Evolutionary conservation across 2,797 vertebrate genomes (phyloP).

Genomic region (Lagocephalus sceleratus): DNA sequence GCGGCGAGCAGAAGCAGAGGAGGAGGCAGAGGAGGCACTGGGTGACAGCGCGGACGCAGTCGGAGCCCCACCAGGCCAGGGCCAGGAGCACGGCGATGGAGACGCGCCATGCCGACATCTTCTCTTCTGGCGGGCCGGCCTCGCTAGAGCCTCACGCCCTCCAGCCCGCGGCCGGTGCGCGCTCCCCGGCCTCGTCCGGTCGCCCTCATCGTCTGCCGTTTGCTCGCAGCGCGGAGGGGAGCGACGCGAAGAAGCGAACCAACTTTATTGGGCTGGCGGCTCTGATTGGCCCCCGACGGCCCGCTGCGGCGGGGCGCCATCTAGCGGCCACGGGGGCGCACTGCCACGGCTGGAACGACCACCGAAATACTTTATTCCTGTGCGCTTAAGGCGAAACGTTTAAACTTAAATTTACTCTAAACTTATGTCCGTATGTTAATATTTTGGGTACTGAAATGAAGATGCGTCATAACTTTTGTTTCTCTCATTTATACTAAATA

Average conservation of each 20-base stretch:
- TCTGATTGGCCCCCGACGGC: slow-evolving; percentile 58
- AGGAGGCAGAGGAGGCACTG: slow-evolving; percentile 52
- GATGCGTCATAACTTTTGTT: too few relatives aligned
- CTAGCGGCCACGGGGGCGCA: slow-evolving; percentile 35
- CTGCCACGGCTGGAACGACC: too few relatives aligned
- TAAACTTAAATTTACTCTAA: too few relatives aligned
- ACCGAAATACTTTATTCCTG: too few relatives aligned
- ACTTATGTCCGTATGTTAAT: too few relatives aligned
- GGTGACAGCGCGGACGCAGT: slow-evolving; percentile 47
- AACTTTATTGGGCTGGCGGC: slow-evolving; percentile 33
- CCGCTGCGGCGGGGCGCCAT: slow-evolving; percentile 36
- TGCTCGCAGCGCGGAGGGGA: background rate
- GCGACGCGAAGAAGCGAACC: background rate
- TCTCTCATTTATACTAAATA: too few relatives aligned
- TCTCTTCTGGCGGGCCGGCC: slow-evolving; percentile 9
- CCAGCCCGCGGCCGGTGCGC: background rate
- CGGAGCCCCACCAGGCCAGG: slow-evolving; percentile 67
- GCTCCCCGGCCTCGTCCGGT: background rate
- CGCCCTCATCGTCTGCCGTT: slow-evolving; percentile 24
- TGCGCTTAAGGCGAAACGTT: too few relatives aligned
- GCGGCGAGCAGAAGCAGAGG: slow-evolving; percentile 38
- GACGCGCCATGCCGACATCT: slow-evolving; percentile 63
- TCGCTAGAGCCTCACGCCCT: slow-evolving; percentile 2
- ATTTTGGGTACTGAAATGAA: too few relatives aligned
- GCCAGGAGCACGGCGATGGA: slow-evolving; percentile 53